phyloP scores from a whole-genome alignment of 2,113 vertebrate genomes.

The Elgaria multicarinata region DNA sequence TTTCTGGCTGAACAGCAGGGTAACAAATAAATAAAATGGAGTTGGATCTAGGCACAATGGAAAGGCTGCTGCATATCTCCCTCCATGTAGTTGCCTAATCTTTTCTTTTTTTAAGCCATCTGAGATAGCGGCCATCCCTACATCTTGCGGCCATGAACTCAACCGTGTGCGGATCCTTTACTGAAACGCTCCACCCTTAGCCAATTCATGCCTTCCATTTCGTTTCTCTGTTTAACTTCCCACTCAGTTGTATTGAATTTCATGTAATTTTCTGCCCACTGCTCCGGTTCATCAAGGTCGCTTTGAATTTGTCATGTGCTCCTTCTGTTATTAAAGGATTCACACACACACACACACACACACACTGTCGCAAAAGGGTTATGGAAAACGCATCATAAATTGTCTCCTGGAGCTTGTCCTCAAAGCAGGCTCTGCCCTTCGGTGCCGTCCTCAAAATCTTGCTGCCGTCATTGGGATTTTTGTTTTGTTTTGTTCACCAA shows the following conservation, averaged over 20 bases:
- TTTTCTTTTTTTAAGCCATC: neutral
- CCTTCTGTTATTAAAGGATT: neutral
- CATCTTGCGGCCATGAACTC: neutral
- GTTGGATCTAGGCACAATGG: too few species aligned
- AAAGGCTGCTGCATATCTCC: too few species aligned
- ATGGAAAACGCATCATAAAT: neutral
- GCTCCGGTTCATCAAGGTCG: neutral
- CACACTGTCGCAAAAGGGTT: neutral
- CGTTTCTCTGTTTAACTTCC: neutral
- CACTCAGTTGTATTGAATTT: neutral
- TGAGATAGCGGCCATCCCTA: too few species aligned
- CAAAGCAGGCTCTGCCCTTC: neutral
- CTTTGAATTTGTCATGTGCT: neutral
- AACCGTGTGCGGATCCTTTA: neutral
- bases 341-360: fast-evolving
- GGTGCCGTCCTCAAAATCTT: neutral
- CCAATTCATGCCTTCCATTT: neutral
- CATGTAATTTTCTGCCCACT: neutral
- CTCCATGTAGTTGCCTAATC: too few species aligned
- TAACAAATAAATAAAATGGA: too few species aligned
- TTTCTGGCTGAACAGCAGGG: too few species aligned
- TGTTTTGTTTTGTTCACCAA: neutral
- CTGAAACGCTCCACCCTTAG: neutral
- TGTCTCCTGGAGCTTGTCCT: neutral
- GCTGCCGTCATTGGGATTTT: conserved; percentile 5